Base-by-base conservation (phyloP, 1,140 invertebrate genomes). In the Rhagoletis pomonella region DNA sequence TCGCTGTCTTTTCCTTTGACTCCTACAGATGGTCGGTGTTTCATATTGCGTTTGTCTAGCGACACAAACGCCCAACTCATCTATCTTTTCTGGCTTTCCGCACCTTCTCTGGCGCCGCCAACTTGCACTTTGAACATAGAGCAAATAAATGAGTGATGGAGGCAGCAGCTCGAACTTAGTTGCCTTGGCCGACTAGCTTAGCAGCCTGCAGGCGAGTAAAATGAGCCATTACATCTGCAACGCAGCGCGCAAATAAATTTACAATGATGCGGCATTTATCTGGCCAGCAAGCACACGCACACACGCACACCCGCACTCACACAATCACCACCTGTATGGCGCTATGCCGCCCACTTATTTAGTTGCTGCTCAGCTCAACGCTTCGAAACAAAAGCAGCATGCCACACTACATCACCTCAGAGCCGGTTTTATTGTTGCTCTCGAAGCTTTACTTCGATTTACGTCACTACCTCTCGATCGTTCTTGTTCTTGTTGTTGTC, bases 201-300 rank as follows among this genome's bases (percentile, higher is more conserved):
- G 73, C 73, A 58, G 73, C 4, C 47, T 29, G 29, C 29, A 29
- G 73, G 73, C 44, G 10, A 55, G 47, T 81, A 81, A 81, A 81
- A 81, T 81, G 73, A 81, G 73, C 73, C 73, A 55, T 55, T 55
- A 81, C 73, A 55, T 90, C 89, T 89, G 89, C 47, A 81, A 29
- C 7, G 7, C 19, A 81, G 73, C 47, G 73, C 73, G 19, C 73
- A 90, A 92, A 91, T 92, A 92, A 92, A 92, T 92, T 92, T 91
- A 88, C 91, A 92, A 92, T 92, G 91, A 92, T 90, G 90, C 90
- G 90, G 91, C 91, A 92, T 92, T 92, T 92, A 91, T 91, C 90
- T 90, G 89, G 87, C 87, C 89, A 50, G 50, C 60, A 65, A 60
- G 42, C 58, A 19, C 19, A 58, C 47, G 4, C 17, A 50, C 62